phyloP scores from a whole-genome alignment of 2,113 vertebrate species.

The Panthera tigris region DNA sequence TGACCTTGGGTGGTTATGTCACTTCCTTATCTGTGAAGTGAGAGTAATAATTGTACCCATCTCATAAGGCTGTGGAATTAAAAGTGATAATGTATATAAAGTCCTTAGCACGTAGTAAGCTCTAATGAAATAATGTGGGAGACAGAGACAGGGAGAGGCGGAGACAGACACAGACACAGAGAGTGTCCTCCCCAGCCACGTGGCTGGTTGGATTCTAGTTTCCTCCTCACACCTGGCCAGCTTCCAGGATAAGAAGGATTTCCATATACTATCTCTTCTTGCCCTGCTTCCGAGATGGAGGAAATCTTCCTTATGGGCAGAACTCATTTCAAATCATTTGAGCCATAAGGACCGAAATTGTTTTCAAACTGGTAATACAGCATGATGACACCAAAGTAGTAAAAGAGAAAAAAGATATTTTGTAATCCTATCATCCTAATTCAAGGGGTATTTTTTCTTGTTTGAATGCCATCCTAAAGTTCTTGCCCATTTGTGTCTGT shows the following conservation, averaged over 20 bases:
- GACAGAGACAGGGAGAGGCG: background rate
- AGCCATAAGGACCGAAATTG: background rate
- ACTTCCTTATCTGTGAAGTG: background rate
- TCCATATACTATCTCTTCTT: background rate
- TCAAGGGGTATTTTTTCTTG: background rate
- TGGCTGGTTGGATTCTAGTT: background rate
- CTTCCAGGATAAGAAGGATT: background rate
- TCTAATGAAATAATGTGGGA: background rate
- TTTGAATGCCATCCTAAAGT: conserved; percentile 25
- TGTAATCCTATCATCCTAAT: conserved; percentile 1
- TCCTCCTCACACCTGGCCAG: background rate
- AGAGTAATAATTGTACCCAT: background rate
- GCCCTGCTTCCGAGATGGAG: background rate
- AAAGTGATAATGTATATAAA: background rate
- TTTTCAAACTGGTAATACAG: background rate
- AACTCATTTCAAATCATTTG: background rate
- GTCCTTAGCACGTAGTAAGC: background rate
- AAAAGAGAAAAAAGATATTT: background rate
- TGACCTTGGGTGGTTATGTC: background rate
- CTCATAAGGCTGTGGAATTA: background rate
- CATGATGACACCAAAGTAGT: background rate
- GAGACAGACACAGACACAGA: too few species aligned
- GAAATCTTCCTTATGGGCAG: background rate
- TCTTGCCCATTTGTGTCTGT: background rate
- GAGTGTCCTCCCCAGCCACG: background rate